These are phyloP conservation scores for Steinernema hermaphroditum DNA, from an alignment of 2,888 invertebrate genomes.

Conservation along the genomic window DNA sequence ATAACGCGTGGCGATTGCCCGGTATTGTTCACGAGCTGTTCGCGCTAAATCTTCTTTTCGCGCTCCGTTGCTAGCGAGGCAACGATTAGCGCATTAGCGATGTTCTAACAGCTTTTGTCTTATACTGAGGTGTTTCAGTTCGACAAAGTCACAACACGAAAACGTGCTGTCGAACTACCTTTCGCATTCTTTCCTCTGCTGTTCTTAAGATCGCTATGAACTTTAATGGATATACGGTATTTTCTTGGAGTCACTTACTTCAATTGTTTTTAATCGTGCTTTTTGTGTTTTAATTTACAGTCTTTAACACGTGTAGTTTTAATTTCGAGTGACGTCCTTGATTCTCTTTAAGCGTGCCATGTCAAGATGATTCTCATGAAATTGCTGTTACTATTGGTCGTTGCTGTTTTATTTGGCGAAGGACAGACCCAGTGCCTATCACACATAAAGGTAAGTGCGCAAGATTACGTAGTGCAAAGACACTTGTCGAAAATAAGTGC, in stretches of 20 bases:
- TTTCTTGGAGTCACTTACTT: no score
- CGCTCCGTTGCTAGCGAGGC: neutral
- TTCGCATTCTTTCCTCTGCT: no score
- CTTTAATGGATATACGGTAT: no score
- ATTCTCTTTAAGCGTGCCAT: no score
- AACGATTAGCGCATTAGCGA: conserved; percentile 24
- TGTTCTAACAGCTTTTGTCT: conserved; percentile 16
- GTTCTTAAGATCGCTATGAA: no score
- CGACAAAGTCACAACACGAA: no score
- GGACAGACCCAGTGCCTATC: conserved; percentile 30
- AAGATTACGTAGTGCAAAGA: neutral
- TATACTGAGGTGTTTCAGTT: no score
- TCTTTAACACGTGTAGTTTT: no score
- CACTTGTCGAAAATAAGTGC: neutral
- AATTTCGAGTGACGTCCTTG: no score
- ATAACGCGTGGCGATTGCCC: neutral
- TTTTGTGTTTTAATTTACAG: no score
- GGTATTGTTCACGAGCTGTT: conserved; percentile 16
- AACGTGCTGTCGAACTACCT: no score
- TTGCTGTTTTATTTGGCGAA: neutral
- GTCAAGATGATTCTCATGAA: neutral
- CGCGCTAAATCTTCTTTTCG: conserved; percentile 18
- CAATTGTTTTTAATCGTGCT: no score
- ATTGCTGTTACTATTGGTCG: neutral
- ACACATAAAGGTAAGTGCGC: conserved; percentile 30